Percentiles rank a stretch among this genome's conserved stretches.
Conservation (phyloP, 2,797 vertebrate species). For the Lemur catta region DNA sequence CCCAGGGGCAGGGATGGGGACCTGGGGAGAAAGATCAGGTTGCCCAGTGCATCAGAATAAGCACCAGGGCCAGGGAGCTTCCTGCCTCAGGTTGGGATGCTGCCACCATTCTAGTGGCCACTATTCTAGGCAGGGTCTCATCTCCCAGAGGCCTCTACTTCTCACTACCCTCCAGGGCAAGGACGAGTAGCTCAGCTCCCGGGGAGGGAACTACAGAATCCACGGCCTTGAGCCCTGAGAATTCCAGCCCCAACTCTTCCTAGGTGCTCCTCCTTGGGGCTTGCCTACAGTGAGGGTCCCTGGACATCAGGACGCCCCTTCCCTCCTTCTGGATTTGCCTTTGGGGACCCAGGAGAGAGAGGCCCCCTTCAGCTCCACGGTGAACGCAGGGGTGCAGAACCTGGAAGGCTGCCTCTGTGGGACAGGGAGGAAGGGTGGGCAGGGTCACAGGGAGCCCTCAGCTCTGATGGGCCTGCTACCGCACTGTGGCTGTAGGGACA, state of each 20-base stretch:
- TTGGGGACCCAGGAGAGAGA: constrained; percentile 88
- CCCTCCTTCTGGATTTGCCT: constrained; percentile 89
- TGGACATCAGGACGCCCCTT: neutral
- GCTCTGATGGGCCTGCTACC: neutral
- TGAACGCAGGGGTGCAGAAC: constrained; percentile 91
- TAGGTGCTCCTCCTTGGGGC: neutral
- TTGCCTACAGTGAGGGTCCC: neutral
- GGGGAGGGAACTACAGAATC: neutral
- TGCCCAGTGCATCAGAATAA: neutral
- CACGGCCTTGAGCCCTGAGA: neutral
- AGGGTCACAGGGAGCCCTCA: neutral
- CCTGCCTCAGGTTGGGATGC: neutral
- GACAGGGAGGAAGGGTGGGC: neutral
- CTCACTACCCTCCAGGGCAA: neutral
- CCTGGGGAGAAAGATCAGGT: neutral
- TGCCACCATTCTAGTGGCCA: neutral
- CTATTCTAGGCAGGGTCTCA: neutral
- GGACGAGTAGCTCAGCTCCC: neutral
- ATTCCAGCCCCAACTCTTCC: neutral
- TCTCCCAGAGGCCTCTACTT: neutral
- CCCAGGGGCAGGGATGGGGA: neutral
- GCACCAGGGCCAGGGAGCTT: neutral
- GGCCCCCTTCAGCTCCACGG: constrained; percentile 90
- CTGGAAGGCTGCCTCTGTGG: constrained; percentile 87
- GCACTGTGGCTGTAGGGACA: neutral